Base-by-base conservation (phyloP, 2,888 invertebrate genomes). In the Lypha dubia region DNA sequence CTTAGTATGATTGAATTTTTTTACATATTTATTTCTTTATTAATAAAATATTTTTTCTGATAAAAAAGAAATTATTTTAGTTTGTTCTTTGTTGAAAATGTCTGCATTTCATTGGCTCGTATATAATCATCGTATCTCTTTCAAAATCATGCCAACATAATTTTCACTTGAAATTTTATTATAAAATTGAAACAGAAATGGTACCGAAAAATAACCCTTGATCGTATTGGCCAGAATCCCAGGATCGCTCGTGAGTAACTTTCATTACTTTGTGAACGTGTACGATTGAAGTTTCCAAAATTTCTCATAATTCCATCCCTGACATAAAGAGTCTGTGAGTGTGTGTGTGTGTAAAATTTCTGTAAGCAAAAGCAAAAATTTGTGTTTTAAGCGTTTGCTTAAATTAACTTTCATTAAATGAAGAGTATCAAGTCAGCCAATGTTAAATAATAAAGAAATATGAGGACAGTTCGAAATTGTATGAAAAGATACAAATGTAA, bases 381-480 rank as follows among this genome's bases (percentile, higher is more conserved):
- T 77, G 51, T 74, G 67, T 77, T 81, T 81, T 81, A 84, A 84
- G 73, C 81, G 84, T 77, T 81, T 80, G 81, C 77, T 84, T 70
- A 74, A 77, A 81, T 81, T 70, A 84, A 81, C 73, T 84, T 84
- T 81, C 84, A 77, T 84, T 81, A 81, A 70, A 81, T 73, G 68
- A 60, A 74, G 68, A 77, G 67, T 56, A 76, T 76, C 71, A 80
- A 84, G 71, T 76, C 71, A 79, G 70, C 75, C 73, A 77, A 81
- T 56, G 63, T 74, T 80, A 73, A 84, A 80, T 81, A 81, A 74
- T 77, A 73, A 81, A 77, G 73, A 73, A 84, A 80, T 80, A 80
- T 84, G 76, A 74, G 74, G 62, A 84, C 76, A 77, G 68, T 84
- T 84, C 56, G 68, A 81, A 81, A 68, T 77, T 67, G 46, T 63